These are phyloP conservation scores for Sinohyriopsis cumingii DNA, from an alignment of 2,888 invertebrate species.

Conservation along the genomic window DNA sequence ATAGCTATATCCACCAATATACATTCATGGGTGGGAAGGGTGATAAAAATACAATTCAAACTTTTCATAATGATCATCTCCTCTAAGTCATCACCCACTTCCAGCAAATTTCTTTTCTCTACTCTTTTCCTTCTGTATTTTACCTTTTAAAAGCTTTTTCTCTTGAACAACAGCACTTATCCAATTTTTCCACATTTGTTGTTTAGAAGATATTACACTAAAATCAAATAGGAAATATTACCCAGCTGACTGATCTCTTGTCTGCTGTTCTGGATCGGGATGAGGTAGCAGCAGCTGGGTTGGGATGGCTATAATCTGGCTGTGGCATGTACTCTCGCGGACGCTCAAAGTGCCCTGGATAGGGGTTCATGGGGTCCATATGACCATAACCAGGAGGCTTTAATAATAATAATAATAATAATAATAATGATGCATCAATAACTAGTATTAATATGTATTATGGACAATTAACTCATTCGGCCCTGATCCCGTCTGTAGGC, in stretches of 20 bases:
- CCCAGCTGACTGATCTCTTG: conserved; percentile 48
- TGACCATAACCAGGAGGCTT: conserved; percentile 27
- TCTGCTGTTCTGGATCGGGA: conserved; percentile 41
- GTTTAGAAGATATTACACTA: too few relatives aligned
- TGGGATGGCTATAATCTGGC: conserved; percentile 38
- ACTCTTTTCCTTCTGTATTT: too few relatives aligned
- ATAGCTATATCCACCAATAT: background rate
- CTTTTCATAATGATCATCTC: background rate
- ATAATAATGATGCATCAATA: too few relatives aligned
- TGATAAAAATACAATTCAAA: background rate
- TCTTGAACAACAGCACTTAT: background rate
- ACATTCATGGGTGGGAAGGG: background rate
- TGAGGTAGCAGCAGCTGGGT: conserved; percentile 9
- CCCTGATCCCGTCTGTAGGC: too few relatives aligned
- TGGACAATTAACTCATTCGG: too few relatives aligned
- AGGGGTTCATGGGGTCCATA: conserved; percentile 76
- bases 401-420: background rate
- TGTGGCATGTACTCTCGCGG: conserved; percentile 79
- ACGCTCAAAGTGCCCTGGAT: conserved; percentile 85
- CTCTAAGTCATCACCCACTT: too few relatives aligned
- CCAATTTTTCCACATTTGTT: background rate
- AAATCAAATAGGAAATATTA: too few relatives aligned
- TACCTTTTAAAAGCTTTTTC: too few relatives aligned
- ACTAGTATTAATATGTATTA: too few relatives aligned
- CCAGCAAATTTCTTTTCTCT: too few relatives aligned